A percentile compares a stretch with the other conserved stretches of the same genome.
phyloP scores from a whole-genome alignment of 2,797 vertebrate genomes.

The Tachyglossus aculeatus region DNA sequence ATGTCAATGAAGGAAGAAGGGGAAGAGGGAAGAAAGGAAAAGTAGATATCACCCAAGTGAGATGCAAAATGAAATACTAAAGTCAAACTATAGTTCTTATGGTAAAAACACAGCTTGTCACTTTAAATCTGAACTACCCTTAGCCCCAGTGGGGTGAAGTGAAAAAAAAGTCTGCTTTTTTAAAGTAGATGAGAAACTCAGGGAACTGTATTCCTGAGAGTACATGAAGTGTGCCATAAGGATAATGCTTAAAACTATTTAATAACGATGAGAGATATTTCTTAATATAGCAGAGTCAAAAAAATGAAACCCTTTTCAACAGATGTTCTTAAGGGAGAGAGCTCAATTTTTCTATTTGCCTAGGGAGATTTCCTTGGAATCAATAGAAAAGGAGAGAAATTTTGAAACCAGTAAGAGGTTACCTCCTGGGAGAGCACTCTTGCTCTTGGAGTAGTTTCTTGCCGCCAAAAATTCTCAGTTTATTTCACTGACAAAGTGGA shows the following conservation, averaged over 20 bases:
- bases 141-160: constrained; percentile 22
- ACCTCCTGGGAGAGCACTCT: constrained; percentile 9
- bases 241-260: constrained; percentile 36
- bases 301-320: constrained; percentile 36
- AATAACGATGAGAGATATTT: constrained; percentile 37
- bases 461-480: constrained; percentile 26
- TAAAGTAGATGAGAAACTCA: constrained; percentile 31
- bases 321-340: constrained; percentile 28
- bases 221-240: constrained; percentile 43
- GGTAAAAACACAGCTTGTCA: constrained; percentile 1
- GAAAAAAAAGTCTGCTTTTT: constrained; percentile 7
- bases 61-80: not conserved
- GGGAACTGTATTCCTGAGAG: constrained; percentile 37
- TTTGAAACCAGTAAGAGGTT: constrained; percentile 45
- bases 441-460: not conserved
- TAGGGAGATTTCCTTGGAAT: constrained; percentile 33
- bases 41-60: too few species aligned
- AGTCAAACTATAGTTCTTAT: not conserved
- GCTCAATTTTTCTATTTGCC: constrained; percentile 32
- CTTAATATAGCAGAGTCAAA: constrained; percentile 21
- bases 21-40: too few species aligned
- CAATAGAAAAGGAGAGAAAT: constrained; percentile 31
- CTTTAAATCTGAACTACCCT: constrained; percentile 20
- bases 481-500: constrained; percentile 7
- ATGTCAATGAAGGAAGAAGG: too few species aligned